Conservation (phyloP, 2,888 invertebrate genomes). For the Pinctada fucata region DNA sequence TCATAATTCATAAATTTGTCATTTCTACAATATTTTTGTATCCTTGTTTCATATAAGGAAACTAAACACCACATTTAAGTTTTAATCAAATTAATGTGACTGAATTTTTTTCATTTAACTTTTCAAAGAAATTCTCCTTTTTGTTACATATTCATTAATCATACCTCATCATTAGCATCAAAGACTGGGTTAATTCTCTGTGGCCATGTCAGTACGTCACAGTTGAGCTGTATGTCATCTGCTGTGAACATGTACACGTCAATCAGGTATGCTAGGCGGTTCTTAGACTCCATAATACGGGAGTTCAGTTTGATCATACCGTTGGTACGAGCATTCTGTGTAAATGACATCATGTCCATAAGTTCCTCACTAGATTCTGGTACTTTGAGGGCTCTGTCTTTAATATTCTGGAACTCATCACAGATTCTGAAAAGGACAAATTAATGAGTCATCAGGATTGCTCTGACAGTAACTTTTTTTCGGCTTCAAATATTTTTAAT, state of each 20-base stretch:
- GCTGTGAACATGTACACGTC: conserved; percentile 86
- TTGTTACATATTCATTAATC: conserved; percentile 4
- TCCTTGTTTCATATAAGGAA: too few relatives aligned
- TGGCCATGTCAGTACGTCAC: conserved; percentile 90
- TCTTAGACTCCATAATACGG: conserved; percentile 81
- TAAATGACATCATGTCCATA: conserved; percentile 88
- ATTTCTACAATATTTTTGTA: too few relatives aligned
- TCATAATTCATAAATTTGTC: too few relatives aligned
- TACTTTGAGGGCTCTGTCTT: conserved; percentile 83
- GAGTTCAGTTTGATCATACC: conserved; percentile 84
- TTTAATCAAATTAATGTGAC: too few relatives aligned
- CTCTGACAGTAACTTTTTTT: too few relatives aligned
- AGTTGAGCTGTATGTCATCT: conserved; percentile 88
- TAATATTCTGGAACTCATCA: conserved; percentile 85
- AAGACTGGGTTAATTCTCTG: conserved; percentile 88
- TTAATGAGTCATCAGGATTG: background rate
- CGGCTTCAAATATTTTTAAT: too few relatives aligned
- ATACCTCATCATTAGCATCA: conserved; percentile 84
- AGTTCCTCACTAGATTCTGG: conserved; percentile 89
- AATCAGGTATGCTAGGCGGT: conserved; percentile 80
- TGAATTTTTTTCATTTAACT: too few relatives aligned
- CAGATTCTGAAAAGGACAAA: conserved; percentile 75
- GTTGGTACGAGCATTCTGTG: conserved; percentile 86
- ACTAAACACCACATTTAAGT: too few relatives aligned
- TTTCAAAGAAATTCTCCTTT: too few relatives aligned